Evolutionary conservation across 2,797 vertebrate genomes (phyloP), one percentile per base, ranked within the genome.

Genomic region (Melanotaenia maccullochi): DNA sequence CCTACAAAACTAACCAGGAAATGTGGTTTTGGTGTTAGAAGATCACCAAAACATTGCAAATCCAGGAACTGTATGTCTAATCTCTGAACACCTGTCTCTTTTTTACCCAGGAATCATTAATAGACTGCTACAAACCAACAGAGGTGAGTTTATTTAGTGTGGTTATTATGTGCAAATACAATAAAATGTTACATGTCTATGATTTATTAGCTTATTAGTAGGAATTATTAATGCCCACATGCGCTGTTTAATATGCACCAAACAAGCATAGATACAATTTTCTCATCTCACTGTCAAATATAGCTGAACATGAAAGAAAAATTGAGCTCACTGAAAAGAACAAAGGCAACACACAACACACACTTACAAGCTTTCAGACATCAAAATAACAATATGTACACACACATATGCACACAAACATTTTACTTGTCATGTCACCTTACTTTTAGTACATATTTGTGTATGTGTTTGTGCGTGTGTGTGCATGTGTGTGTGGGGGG

Each of bases 91-190:
- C 1, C 40, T 68, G 16, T 51, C 25, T 62, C 24, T 51, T 4
- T 25, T 61, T 62, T 47, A 13, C 49, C 66, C 82, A 93, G 93
- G 96, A 96, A 94, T 96, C 96, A 75, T 93, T 97, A 88, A 95
- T 92, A 95, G 96, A 97, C 93, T 97, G 97, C 94, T 96, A 96
- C 94, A 97, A 97, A 95, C 96, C 97, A 90, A 97, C 96, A 94
- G 96, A 97, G 96, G 97, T 97, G 93, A 96, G 91, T 90, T 14
- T 57, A 36, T 66, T 28, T 16, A 33, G 4, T 54, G 16, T 51
- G 55, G 59, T 59, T 68, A 4, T 61, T 38, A 62, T 33, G 13
- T 51, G 11, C 0, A 52, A 28, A 11, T 5, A 56, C 63, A 61
- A 24, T 55, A 30, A 64, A 74, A 28, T 4, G 3, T n/a, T 77